Conservation (phyloP, 2,797 vertebrate genomes). For the Hemibagrus guttatus region DNA sequence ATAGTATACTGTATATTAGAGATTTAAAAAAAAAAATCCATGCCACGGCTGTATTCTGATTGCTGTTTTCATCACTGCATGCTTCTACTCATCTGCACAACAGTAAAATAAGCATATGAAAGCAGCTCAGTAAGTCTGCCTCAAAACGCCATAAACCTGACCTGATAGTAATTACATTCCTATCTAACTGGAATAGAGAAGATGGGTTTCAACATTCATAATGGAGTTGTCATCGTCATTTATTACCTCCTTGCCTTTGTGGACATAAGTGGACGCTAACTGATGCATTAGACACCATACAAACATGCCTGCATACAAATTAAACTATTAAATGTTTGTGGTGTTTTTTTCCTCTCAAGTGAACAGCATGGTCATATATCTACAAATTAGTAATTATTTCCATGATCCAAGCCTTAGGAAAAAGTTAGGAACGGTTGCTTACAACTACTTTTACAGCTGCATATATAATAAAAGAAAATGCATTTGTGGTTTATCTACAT, state of each 20-base stretch:
- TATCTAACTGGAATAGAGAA: constrained; percentile 33
- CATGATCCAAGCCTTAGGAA: neutral
- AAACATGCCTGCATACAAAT: constrained; percentile 44
- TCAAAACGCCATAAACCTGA: constrained; percentile 12
- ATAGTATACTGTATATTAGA: neutral
- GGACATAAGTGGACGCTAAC: constrained; percentile 41
- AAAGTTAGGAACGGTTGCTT: neutral
- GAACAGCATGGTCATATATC: neutral
- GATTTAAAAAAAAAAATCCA: neutral
- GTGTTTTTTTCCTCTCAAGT: neutral
- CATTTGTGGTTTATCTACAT: neutral
- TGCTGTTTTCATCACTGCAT: neutral
- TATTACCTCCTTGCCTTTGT: constrained; percentile 35
- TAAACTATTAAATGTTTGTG: constrained; percentile 27
- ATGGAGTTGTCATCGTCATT: constrained; percentile 32
- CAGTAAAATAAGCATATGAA: constrained; percentile 3
- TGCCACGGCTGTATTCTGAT: neutral
- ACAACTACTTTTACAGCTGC: neutral
- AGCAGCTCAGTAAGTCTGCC: neutral
- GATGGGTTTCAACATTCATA: neutral
- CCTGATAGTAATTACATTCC: constrained; percentile 9
- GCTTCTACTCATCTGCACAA: neutral
- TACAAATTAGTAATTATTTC: constrained; percentile 1
- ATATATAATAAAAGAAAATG: neutral
- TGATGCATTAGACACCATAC: constrained; percentile 51